Evolutionary conservation across 2,888 invertebrate genomes (phyloP), one percentile per base, ranked within the genome.

Genomic region (Lordiphosa fenestrarum): DNA sequence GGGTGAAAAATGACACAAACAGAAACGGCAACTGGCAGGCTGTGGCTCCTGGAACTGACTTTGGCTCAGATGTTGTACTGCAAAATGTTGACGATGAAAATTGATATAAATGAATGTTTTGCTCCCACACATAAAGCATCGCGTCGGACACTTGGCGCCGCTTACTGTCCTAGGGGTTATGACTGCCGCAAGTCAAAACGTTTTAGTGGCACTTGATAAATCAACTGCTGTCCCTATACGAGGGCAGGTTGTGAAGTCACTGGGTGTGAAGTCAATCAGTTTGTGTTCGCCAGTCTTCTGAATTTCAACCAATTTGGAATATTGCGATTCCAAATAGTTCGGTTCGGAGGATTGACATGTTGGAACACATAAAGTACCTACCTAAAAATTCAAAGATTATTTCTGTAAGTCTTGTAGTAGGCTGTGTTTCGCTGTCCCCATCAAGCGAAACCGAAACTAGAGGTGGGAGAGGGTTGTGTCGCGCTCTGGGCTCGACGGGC

Each of bases 41-140:
- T 44, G 56, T 40, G 39, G 30, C 33, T 40, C 4, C n/a, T 7
- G 19, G 9, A 19, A 13, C 46, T 10, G 46, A 10, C 10, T 35
- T 9, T 6, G 36, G 13, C 36, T 37, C 9, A 12, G 30, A 36
- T 50, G 19, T 7, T 50, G 19, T 7, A 3, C 50, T 23, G 47
- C 19, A 19, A 6, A 40, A 57, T 47, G 54, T 46, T 59, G 58
- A 59, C 63, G 42, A 52, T 41, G 48, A 75, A 68, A 84, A 84
- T 82, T 84, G 85, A 77, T 77, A 77, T 84, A 74, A 77, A 84
- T 77, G 83, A 46, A 78, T 64, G 67, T 62, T 71, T 10, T 30
- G 30, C 30, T 30, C 30, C 59, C 15, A 15, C 30, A 44, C 44
- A 44, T 30, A 6, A 9, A 15, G 5, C 15, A 84, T 84, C 81